Base-by-base conservation (phyloP, 2,888 invertebrate genomes). In the Dichetophora obliterata region DNA sequence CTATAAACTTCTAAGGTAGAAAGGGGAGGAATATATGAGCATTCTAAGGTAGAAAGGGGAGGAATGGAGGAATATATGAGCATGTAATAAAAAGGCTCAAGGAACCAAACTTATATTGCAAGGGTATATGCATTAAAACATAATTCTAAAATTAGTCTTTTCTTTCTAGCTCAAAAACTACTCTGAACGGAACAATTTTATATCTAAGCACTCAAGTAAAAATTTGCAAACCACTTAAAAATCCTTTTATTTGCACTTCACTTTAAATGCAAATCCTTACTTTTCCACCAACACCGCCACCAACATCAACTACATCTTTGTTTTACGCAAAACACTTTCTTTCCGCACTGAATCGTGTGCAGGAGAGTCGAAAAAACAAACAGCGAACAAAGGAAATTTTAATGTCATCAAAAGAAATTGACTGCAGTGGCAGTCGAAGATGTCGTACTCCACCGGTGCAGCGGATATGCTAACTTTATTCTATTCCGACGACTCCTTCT, bases 241-340 rank as follows among this genome's bases (percentile, higher is more conserved):
- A 63, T 63, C 27, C 68, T 68, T 68, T 68, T 68, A 68, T 68
- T 68, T 68, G 68, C 68, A 52, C 68, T 48, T 68, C 68, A 68
- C 68, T 68, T 68, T 68, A 68, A 68, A 68, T 68, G 68, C 50
- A 68, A 68, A 68, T 68, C 68, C 68, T 68, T 24, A 16, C 68
- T 6, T 48, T 34, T 5, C 31, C 31, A 24, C 31, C 24, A 5
- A 2, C 61, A 54, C 54, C 2, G 2, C 61, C 31, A 3, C 61
- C 31, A n/a, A 6, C 22, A 11, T 19, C 27, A 31, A 1, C 54
- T 54, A 2, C 66, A 22, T 34, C 66, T 37, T 63, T 31, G 8
- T 37, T 19, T 66, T 68, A 11, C 48, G 48, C 22, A 43, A 11
- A 1, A 22, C 3, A 22, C 48, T 50, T 5, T 68, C 24, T 27